These are phyloP conservation scores for Perodicticus potto DNA, from an alignment of 2,797 vertebrate genomes.

Conservation along the genomic window DNA sequence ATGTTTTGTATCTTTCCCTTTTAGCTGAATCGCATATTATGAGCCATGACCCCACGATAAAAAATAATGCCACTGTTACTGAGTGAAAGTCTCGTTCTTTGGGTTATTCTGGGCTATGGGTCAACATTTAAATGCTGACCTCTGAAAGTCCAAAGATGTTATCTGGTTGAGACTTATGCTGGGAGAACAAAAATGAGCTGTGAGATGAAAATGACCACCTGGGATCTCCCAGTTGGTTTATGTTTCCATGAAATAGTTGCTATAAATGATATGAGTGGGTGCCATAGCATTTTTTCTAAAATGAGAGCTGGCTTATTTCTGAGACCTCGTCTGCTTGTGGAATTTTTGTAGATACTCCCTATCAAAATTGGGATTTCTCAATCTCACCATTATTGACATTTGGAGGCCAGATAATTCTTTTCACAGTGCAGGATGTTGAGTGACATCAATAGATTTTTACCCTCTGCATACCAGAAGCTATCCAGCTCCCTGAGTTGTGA, in stretches of 20 bases:
- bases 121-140: constrained; percentile 82
- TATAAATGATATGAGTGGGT: constrained; percentile 57
- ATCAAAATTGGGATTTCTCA: not conserved
- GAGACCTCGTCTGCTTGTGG: not conserved
- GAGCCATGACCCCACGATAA: constrained; percentile 74
- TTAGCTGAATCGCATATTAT: constrained; percentile 86
- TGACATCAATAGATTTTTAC: not conserved
- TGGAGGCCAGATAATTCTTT: not conserved
- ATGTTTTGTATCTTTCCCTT: constrained; percentile 84
- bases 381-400: not conserved
- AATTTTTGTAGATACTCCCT: not conserved
- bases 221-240: constrained; percentile 61
- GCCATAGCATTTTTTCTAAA: constrained; percentile 50
- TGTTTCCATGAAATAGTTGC: constrained; percentile 70
- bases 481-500: not conserved
- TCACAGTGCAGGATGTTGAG: not conserved
- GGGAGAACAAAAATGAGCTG: constrained; percentile 73
- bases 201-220: constrained; percentile 68
- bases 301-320: not conserved
- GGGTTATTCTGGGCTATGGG: constrained; percentile 82
- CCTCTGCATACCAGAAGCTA: not conserved
- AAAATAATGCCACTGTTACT: constrained; percentile 84
- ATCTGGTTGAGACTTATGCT: constrained; percentile 58
- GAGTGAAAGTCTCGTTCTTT: constrained; percentile 85
- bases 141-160: constrained; percentile 82